Evolutionary conservation across 2,888 invertebrate genomes (phyloP).

Genomic region (Zeuzera pyrina): DNA sequence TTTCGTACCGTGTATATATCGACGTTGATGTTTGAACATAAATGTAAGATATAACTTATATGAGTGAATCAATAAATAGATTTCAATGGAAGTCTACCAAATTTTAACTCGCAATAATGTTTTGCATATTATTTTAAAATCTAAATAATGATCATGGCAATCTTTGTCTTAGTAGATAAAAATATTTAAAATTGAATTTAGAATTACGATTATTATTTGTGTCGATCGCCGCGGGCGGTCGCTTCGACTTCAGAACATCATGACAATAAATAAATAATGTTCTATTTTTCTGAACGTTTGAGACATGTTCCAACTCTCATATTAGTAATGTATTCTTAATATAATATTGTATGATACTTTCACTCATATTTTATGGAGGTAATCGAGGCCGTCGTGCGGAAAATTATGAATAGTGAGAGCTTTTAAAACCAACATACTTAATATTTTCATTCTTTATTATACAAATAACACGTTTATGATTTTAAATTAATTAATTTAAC

Average conservation of each 20-base stretch:
- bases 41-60: conserved; percentile 36
- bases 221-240: conserved; percentile 13
- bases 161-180: conserved; percentile 11
- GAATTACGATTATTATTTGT: neutral
- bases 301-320: conserved; percentile 8
- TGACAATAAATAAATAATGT: conserved; percentile 61
- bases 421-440: too few species aligned
- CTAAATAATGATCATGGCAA: conserved; percentile 13
- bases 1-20: conserved; percentile 49
- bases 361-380: neutral
- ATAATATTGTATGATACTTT: neutral
- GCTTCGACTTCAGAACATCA: conserved; percentile 41
- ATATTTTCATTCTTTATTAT: too few species aligned
- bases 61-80: conserved; percentile 17
- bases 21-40: conserved; percentile 53
- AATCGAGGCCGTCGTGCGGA: too few species aligned
- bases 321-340: neutral
- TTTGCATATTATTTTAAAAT: conserved; percentile 14
- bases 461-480: too few species aligned
- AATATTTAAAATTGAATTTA: neutral
- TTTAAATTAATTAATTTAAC: too few species aligned
- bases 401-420: too few species aligned
- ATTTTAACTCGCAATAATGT: conserved; percentile 27
- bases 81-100: conserved; percentile 16
- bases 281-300: conserved; percentile 46